A percentile compares a stretch with the other conserved stretches of the same genome.
These are phyloP conservation scores for Lagopus leucura DNA, from an alignment of 2,113 vertebrate species.

Conservation along the genomic window DNA sequence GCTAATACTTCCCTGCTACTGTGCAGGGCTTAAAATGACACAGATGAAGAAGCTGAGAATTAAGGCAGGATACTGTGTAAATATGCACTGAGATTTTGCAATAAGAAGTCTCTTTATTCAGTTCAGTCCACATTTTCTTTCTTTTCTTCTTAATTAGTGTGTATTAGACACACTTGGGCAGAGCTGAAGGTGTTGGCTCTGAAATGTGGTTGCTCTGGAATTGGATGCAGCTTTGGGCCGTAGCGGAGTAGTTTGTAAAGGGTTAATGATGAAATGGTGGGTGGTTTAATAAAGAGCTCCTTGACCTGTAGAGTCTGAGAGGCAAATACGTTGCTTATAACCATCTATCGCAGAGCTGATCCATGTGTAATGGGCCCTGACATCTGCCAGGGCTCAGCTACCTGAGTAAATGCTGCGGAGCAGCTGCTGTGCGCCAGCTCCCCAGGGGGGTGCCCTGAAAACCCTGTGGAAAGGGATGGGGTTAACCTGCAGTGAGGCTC, in stretches of 20 bases:
- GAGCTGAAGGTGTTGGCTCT: background rate
- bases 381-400: background rate
- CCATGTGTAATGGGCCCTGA: background rate
- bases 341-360: background rate
- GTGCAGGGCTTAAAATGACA: constrained; percentile 22
- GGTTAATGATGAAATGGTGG: background rate
- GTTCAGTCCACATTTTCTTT: background rate
- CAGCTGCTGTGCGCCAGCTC: background rate
- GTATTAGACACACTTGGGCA: background rate
- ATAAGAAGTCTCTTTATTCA: constrained; percentile 36
- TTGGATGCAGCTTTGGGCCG: background rate
- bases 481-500: background rate
- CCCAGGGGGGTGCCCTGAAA: background rate
- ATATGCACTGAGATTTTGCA: constrained; percentile 51
- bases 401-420: background rate
- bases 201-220: background rate
- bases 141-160: background rate
- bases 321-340: background rate
- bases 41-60: constrained; percentile 49
- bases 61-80: constrained; percentile 47
- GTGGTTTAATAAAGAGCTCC: background rate
- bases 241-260: background rate
- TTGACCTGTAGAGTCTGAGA: background rate
- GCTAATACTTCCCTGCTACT: constrained; percentile 21
- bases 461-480: background rate